Evolutionary conservation across 2,888 invertebrate genomes (phyloP).

Genomic region (Keiferia lycopersicella): DNA sequence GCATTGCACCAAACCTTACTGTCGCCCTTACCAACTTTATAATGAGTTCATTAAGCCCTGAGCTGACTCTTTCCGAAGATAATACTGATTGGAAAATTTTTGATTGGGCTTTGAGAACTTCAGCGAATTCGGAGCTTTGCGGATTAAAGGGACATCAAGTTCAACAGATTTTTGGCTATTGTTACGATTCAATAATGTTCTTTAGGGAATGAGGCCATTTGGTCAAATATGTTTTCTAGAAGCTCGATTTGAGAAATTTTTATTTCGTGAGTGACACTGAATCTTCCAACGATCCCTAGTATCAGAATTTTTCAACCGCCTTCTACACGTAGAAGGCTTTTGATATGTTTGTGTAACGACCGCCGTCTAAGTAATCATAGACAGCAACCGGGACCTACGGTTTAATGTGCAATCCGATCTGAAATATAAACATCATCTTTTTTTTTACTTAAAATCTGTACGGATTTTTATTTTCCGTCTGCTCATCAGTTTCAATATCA

Average conservation of each 20-base stretch:
- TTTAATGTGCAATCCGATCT: no score
- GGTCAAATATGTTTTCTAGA: neutral
- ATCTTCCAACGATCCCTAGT: no score
- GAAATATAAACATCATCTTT: no score
- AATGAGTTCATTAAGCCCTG: constrained; percentile 68
- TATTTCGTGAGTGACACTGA: no score
- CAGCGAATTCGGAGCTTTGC: constrained; percentile 18
- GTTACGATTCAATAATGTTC: neutral
- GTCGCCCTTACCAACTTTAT: constrained; percentile 60
- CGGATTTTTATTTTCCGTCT: neutral
- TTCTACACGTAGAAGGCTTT: no score
- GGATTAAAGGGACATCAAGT: constrained; percentile 19
- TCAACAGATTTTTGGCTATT: constrained; percentile 1
- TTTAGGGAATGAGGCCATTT: neutral
- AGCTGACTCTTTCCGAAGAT: constrained; percentile 48
- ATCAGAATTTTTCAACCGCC: no score
- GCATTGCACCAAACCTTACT: constrained; percentile 34
- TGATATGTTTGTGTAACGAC: no score
- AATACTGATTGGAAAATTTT: constrained; percentile 50
- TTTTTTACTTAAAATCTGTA: no score
- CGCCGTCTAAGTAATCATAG: no score
- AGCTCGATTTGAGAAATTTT: no score
- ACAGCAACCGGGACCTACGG: no score
- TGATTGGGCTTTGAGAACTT: constrained; percentile 46
- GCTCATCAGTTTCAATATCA: neutral